Base-by-base conservation (phyloP, 1,140 invertebrate genomes). In the Zaprionus lachaisei region DNA sequence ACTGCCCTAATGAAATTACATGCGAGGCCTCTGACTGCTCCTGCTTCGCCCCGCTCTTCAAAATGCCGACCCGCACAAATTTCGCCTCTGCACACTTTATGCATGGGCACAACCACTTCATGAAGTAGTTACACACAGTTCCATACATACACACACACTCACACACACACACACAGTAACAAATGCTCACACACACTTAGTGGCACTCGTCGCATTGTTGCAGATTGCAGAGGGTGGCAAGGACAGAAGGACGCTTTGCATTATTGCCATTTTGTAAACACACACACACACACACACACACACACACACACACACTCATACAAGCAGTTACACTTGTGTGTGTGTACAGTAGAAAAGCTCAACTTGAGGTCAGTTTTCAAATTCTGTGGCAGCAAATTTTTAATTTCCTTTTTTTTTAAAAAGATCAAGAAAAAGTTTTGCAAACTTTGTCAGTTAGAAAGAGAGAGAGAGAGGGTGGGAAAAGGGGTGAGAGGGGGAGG, bases 1-100 rank as follows among this genome's bases (percentile, higher is more conserved):
- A 89, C 85, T 89, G 85, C 85, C 85, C 85, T 89, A 90, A 89
- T 89, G 85, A 89, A 89, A 89, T 89, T 90, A 90, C 81, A 81
- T 70, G 72, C 67, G 57, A 47, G 41, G 41, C 41, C 41, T 17
- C 41, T 20, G 41, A 47, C n/a, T n/a, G n/a, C n/a, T 2, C n/a
- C 41, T 6, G 38, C 38, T 41, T 2, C 38, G 14, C 7, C 5
- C 38, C 47, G 67, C 54, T 58, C 55, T 57, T 57, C 72, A 70
- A 78, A 73, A 67, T 84, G 75, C 66, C 74, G 79, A 80, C 66
- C 60, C 70, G 70, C 77, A 83, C 64, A 72, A 74, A 83, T 77
- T 83, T 82, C 69, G 84, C 61, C 67, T 70, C 67, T 70, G 28
- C 56, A 44, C 68, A 70, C 51, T 49, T 74, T 61, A 70, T 75